Base-by-base conservation (phyloP, 2,888 invertebrate genomes). In the Altica lythri region DNA sequence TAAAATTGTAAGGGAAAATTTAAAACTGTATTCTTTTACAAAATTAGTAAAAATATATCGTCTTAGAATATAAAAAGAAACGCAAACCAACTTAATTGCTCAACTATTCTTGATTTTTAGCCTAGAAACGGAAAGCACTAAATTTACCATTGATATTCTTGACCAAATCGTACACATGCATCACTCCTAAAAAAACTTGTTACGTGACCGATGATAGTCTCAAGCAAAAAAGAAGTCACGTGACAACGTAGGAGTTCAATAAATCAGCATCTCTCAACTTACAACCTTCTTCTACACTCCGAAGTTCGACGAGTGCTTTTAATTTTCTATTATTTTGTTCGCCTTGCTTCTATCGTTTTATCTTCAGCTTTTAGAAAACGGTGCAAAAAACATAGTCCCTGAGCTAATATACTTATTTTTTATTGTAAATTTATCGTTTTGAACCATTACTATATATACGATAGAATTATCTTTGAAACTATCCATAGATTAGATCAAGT, bases 211-310 rank as follows among this genome's bases (percentile, higher is more conserved):
- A 40, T 49, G 40, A 42, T 40, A 49, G 40, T 49, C 49, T 19
- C 18, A 5, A 40, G 40, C 30, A 40, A 49, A 40, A 35, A 40
- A 49, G 42, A 18, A 55, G 42, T 51, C 46, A 55, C 55, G 55
- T 50, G 55, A 55, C 50, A 55, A 37, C 38, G 29, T 35, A 47
- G 55, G 66, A 69, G 70, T 68, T 67, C 72, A 70, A 74, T 73
- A 73, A 73, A 73, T 73, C 72, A 73, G 70, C 67, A 63, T 67
- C 68, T 69, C 68, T 54, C 56, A 59, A 60, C 57, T 62, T 60
- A 55, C 58, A 63, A 57, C 53, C 59, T 58, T 53, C 51, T 50
- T 56, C 51, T 47, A 54, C 55, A 59, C 55, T 53, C 56, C 52
- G 57, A 60, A 62, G 58, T 61, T 57, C 60, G 62, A 64, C 54